These are phyloP conservation scores for Diplosoma virens DNA, from an alignment of 23 tunicate species.

Conservation along the genomic window DNA sequence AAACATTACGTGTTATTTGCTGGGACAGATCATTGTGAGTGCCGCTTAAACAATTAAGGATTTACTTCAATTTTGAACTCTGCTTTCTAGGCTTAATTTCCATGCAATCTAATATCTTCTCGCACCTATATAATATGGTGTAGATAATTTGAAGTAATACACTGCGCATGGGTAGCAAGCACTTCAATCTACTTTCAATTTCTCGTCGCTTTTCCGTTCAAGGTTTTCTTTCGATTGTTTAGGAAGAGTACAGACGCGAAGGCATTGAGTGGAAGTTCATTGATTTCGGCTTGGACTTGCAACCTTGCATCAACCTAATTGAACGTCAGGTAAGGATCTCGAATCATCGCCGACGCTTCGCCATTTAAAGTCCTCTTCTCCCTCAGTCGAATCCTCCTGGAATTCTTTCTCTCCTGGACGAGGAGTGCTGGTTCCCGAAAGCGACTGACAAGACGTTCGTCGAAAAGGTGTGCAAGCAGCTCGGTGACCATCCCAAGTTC, in stretches of 20 bases:
- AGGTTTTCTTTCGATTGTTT: background rate
- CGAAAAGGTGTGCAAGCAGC: conserved; percentile 88
- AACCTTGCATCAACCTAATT: conserved; percentile 97
- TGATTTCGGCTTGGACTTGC: conserved; percentile 96
- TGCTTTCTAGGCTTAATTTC: too few relatives aligned
- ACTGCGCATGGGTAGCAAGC: too few relatives aligned
- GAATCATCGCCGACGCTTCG: background rate
- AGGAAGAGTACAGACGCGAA: conserved; percentile 99
- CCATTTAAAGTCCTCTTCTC: background rate
- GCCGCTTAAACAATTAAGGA: too few relatives aligned
- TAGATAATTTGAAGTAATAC: too few relatives aligned
- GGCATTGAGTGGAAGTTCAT: conserved; percentile 99
- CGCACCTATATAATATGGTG: too few relatives aligned
- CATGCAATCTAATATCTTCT: too few relatives aligned
- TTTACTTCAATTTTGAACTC: too few relatives aligned
- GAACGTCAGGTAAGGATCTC: conserved; percentile 77
- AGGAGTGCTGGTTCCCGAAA: conserved; percentile 99
- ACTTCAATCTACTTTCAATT: background rate
- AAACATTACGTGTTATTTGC: too few relatives aligned
- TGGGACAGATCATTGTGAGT: too few relatives aligned
- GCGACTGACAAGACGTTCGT: conserved; percentile 98
- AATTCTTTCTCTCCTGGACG: conserved; percentile 91
- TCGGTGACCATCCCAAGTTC: conserved; percentile 87
- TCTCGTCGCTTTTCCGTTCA: background rate
- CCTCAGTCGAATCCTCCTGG: conserved; percentile 98